These are phyloP conservation scores for Drosophila parvula DNA, from an alignment of 1,140 invertebrate species.

Conservation along the genomic window DNA sequence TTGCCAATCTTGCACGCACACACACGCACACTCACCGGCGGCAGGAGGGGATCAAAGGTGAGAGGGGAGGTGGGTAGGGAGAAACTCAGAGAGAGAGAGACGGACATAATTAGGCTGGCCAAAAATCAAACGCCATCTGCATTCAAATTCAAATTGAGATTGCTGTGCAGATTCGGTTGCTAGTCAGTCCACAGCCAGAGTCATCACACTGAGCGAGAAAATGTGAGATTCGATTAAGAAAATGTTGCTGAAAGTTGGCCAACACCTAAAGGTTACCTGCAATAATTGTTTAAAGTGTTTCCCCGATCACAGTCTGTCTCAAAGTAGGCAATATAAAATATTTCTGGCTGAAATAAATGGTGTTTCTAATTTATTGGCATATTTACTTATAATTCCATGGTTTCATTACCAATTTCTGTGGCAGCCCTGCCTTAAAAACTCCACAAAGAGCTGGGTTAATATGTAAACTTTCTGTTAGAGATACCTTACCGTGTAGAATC, in stretches of 20 bases:
- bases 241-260: background rate
- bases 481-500: too few species aligned
- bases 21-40: background rate
- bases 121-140: slow-evolving; percentile 71
- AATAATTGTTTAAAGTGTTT: too few species aligned
- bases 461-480: too few species aligned
- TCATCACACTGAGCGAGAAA: background rate
- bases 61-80: too few species aligned
- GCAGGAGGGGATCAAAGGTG: background rate
- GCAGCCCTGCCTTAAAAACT: too few species aligned
- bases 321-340: too few species aligned
- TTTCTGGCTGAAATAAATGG: too few species aligned
- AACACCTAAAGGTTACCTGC: too few species aligned
- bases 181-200: slow-evolving; percentile 1
- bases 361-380: background rate
- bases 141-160: slow-evolving; percentile 57
- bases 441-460: too few species aligned
- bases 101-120: slow-evolving; percentile 54
- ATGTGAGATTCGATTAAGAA: background rate
- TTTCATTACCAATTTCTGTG: background rate
- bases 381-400: background rate
- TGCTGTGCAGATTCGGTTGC: slow-evolving; percentile 21
- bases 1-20: slow-evolving; percentile 40
- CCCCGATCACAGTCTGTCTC: too few species aligned
- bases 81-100: background rate